Percentiles rank a stretch among this genome's conserved stretches.
Evolutionary conservation across 2,113 vertebrate genomes (phyloP).

Genomic region (Phasianus colchicus): DNA sequence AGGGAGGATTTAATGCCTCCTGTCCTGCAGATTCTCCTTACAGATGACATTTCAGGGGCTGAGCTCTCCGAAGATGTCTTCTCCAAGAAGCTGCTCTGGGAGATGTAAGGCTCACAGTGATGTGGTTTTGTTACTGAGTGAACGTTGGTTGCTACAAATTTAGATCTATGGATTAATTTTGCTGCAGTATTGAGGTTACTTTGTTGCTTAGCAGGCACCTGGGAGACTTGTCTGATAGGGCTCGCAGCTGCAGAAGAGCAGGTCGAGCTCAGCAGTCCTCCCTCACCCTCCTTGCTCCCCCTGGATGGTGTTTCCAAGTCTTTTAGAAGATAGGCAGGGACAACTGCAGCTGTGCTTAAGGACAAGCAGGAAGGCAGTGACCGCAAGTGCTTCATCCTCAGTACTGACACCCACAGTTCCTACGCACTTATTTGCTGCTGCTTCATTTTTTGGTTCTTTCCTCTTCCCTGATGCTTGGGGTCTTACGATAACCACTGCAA

Average conservation of each 20-base stretch:
- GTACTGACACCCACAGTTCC: neutral
- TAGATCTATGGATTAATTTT: neutral
- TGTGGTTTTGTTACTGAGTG: neutral
- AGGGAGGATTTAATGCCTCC: neutral
- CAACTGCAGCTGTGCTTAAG: neutral
- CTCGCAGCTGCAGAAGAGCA: neutral
- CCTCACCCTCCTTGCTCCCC: no score
- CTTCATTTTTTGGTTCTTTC: neutral
- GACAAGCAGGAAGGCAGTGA: neutral
- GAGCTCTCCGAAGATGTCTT: neutral
- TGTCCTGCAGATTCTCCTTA: neutral
- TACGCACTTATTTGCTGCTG: neutral
- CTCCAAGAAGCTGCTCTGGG: neutral
- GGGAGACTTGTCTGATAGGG: neutral
- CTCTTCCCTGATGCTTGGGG: neutral
- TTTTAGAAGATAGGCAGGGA: neutral
- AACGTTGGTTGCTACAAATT: neutral
- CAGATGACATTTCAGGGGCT: no score
- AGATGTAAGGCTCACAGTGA: rapidly evolving
- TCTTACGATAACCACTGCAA: neutral
- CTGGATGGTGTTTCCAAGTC: neutral
- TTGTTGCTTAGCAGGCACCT: neutral
- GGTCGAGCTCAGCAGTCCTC: neutral
- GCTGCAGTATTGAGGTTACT: neutral
- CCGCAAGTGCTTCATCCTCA: neutral